Conservation (phyloP, 2,797 vertebrate species). For the Glossophaga mutica region DNA sequence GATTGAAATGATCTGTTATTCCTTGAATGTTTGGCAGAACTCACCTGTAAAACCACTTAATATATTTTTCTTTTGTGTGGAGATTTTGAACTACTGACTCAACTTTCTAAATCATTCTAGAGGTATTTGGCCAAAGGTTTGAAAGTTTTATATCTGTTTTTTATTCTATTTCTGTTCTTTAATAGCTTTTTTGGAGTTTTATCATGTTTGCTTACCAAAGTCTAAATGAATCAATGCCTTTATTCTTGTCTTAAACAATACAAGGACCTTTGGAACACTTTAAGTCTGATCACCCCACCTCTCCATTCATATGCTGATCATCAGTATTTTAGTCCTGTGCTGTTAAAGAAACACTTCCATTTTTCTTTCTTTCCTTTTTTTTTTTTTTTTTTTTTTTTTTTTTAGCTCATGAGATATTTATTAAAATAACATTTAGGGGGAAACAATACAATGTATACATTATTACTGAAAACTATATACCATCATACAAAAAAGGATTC, state of each 20-base stretch:
- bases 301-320: neutral
- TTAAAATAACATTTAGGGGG: constrained; percentile 80
- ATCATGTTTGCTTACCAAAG: neutral
- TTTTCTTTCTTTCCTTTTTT: neutral
- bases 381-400: too few species aligned
- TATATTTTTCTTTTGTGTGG: neutral
- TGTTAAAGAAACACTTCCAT: neutral
- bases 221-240: neutral
- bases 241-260: neutral
- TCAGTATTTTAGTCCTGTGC: neutral
- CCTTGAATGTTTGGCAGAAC: neutral
- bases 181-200: neutral
- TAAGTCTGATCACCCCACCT: neutral
- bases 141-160: neutral
- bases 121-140: neutral
- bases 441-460: constrained; percentile 75
- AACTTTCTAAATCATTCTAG: neutral
- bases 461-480: constrained; percentile 77
- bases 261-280: neutral
- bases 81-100: neutral
- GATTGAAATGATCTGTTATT: neutral
- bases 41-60: neutral
- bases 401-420: neutral
- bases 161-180: neutral
- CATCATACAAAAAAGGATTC: constrained; percentile 76